Evolutionary conservation across 2,113 vertebrate genomes (phyloP).

Genomic region (Trichechus manatus): DNA sequence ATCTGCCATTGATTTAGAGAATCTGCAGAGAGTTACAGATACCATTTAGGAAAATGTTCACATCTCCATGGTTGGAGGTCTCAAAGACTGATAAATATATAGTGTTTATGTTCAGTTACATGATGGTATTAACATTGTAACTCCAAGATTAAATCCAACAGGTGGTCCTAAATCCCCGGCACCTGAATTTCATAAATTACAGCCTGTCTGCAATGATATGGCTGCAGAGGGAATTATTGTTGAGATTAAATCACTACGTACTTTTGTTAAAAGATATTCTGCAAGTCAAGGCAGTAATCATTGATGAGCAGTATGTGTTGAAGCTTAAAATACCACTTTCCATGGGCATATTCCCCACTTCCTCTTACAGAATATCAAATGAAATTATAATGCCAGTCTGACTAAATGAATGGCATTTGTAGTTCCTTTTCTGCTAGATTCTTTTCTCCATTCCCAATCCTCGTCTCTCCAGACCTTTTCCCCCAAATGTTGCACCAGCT

Average conservation of each 20-base stretch:
- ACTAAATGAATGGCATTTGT: slow-evolving; percentile 55
- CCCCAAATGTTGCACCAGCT: not conserved
- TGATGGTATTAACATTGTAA: slow-evolving; percentile 64
- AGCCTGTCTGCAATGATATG: slow-evolving; percentile 57
- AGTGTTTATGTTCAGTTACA: slow-evolving; percentile 67
- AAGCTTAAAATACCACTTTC: slow-evolving; percentile 79
- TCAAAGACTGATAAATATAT: slow-evolving; percentile 66
- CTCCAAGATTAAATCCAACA: slow-evolving; percentile 78
- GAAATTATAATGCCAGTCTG: slow-evolving; percentile 63
- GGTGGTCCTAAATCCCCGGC: slow-evolving; percentile 77
- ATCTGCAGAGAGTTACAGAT: slow-evolving; percentile 62
- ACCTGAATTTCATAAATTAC: slow-evolving; percentile 73
- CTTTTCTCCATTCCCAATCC: not conserved
- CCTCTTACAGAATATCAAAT: not conserved
- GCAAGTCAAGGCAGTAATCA: slow-evolving; percentile 73
- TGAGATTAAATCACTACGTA: slow-evolving; percentile 74
- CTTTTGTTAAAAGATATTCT: slow-evolving; percentile 71
- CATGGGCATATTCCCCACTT: slow-evolving; percentile 64
- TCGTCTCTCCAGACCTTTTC: not conserved
- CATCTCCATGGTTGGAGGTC: slow-evolving; percentile 52
- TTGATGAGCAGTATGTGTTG: slow-evolving; percentile 67
- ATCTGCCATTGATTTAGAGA: slow-evolving; percentile 41
- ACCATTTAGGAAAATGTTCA: slow-evolving; percentile 68
- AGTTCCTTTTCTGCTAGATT: slow-evolving; percentile 57
- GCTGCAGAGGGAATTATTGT: slow-evolving; percentile 67